Evolutionary conservation across 2,888 invertebrate species (phyloP), one percentile per base, ranked within the genome.

Genomic region (Mellilla xanthometata): DNA sequence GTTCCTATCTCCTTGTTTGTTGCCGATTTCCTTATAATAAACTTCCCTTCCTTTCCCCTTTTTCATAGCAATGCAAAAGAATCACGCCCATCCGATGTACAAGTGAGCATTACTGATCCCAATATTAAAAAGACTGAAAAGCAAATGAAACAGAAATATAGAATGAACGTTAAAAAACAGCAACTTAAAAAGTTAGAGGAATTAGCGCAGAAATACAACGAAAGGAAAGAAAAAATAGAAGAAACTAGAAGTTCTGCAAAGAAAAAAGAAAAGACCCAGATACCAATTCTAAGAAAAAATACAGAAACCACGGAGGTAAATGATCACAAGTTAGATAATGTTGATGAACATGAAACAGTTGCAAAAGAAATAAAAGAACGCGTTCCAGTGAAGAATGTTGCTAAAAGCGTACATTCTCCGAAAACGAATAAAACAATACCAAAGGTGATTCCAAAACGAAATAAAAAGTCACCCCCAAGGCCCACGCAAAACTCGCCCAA

Each of bases 1-100:
- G 62, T 78, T 89, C 89, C 88, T 87, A 76, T 78, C 88, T 88
- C 88, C 89, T 89, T 88, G 80, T 89, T 89, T 89, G 86, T 76
- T 60, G 52, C 58, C 38, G 57, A 46, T 49, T 34, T 45, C 34
- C 47, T 51, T 39, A 46, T 39, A 62, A 54, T 61, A 47, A 63
- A 65, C 70, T 62, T 57, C 58, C 83, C 86, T 83, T 86, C 87
- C 87, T 88, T 86, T 86, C 84, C 87, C 70, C 75, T 81, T 68
- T 68, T 33, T 71, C 68, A 33, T 87, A 89, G 89, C 81, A 68
- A 67, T 54, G 49, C 58, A 54, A 75, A 79, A 76, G 76, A 78
- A 52, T 56, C 74, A 58, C 60, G 63, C 44, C 60, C 65, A 51
- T 54, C 73, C 53, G 56, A 67, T 46, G 52, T 71, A 58, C 76